These are phyloP conservation scores for Urosaurus nigricauda DNA, from an alignment of 2,797 vertebrate genomes.

Conservation along the genomic window DNA sequence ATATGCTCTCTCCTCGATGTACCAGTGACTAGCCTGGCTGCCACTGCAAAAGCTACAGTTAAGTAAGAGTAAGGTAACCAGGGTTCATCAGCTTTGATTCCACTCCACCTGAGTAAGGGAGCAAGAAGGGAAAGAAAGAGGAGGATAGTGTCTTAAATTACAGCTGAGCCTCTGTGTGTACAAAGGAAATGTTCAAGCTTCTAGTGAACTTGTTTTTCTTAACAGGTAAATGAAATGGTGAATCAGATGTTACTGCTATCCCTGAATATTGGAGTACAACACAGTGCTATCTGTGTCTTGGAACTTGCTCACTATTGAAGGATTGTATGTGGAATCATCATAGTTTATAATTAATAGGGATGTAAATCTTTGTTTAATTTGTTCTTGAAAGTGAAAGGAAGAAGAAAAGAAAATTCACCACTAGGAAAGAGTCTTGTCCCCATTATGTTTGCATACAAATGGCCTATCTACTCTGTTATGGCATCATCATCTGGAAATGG, in stretches of 20 bases:
- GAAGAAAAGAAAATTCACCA: no score
- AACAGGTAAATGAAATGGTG: slow-evolving; percentile 14
- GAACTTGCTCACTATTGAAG: background rate
- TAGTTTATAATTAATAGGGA: no score
- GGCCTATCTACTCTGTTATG: background rate
- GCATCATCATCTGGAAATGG: background rate
- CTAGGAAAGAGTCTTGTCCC: background rate
- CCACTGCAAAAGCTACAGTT: no score
- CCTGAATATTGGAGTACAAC: slow-evolving; percentile 50
- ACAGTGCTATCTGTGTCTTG: slow-evolving; percentile 56
- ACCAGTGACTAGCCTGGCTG: no score
- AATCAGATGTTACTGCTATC: slow-evolving; percentile 49
- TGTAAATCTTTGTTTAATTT: no score
- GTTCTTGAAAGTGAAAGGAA: no score
- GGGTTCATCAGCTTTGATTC: no score
- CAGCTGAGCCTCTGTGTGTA: slow-evolving; percentile 19
- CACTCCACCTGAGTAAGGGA: slow-evolving; percentile 23
- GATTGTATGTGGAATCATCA: background rate
- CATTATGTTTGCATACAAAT: background rate
- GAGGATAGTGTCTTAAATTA: slow-evolving; percentile 39
- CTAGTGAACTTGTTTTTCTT: slow-evolving; percentile 1
- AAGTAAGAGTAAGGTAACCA: no score
- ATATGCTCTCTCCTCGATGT: no score
- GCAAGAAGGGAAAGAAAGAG: slow-evolving; percentile 50
- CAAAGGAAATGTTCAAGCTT: slow-evolving; percentile 41